A percentile compares a stretch with the other conserved stretches of the same genome.
phyloP scores from a whole-genome alignment of 1,140 invertebrate species.

The Melanaphis sacchari region DNA sequence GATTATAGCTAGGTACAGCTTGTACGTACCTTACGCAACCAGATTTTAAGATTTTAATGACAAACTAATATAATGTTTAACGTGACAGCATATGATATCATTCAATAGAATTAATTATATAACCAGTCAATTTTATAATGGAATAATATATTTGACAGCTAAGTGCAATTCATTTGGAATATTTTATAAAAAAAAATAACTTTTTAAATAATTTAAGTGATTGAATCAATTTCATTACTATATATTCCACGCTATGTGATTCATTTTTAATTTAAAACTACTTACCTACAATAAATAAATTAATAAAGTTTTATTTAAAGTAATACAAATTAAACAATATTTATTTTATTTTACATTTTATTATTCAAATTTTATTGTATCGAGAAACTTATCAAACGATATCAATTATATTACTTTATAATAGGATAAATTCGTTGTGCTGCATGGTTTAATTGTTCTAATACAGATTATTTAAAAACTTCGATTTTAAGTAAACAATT shows the following conservation, averaged over 20 bases:
- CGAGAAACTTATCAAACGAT: too few relatives aligned
- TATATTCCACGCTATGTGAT: not conserved
- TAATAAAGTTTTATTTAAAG: not conserved
- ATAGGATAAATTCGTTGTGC: not conserved
- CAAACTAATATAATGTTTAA: not conserved
- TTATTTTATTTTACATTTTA: not conserved
- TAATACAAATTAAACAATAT: not conserved
- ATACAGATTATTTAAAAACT: too few relatives aligned
- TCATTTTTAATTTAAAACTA: not conserved
- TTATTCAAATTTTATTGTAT: not conserved
- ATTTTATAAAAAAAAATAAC: not conserved
- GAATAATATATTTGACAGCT: slow-evolving; percentile 21
- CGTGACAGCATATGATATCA: not conserved
- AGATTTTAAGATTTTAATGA: not conserved
- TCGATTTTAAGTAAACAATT: not conserved
- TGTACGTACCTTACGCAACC: not conserved
- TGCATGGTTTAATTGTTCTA: too few relatives aligned
- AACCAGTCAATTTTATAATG: not conserved
- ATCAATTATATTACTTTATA: too few relatives aligned
- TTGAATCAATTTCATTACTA: not conserved
- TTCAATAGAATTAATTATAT: not conserved
- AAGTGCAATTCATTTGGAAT: not conserved
- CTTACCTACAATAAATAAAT: not conserved
- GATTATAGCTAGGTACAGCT: not conserved
- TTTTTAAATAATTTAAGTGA: not conserved